Percentiles rank a stretch among this genome's conserved stretches.
These are phyloP conservation scores for Oryzias celebensis DNA, from an alignment of 2,113 vertebrate species.

Conservation along the genomic window DNA sequence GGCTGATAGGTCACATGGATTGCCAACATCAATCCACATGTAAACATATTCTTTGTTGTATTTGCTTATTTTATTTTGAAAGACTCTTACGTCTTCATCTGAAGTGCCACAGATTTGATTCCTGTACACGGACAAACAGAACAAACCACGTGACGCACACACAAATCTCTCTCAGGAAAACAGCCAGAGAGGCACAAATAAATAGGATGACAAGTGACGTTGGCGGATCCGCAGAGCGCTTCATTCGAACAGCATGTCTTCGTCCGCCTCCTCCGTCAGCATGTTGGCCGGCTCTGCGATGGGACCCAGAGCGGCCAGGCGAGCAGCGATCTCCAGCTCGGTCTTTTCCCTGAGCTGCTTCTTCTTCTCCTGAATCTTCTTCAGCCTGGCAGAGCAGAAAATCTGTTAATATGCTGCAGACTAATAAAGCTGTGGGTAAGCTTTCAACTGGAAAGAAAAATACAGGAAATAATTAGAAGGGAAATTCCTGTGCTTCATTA, in stretches of 20 bases:
- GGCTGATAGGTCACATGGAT: constrained; percentile 33
- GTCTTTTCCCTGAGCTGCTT: constrained; percentile 90
- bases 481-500: not conserved
- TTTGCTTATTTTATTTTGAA: not conserved
- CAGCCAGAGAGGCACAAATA: constrained; percentile 71
- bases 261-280: constrained; percentile 89
- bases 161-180: constrained; percentile 43
- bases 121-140: constrained; percentile 39
- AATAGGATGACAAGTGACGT: constrained; percentile 58
- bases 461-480: not conserved
- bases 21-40: constrained; percentile 28
- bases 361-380: constrained; percentile 99
- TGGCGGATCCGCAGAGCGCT: too few relatives aligned
- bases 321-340: constrained; percentile 82
- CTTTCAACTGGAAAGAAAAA: not conserved
- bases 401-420: not conserved
- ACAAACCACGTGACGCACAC: not conserved
- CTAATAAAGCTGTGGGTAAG: not conserved
- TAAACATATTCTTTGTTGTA: constrained; percentile 31
- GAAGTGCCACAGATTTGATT: constrained; percentile 10
- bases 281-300: constrained; percentile 88
- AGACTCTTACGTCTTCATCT: not conserved
- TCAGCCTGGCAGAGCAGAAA: constrained; percentile 79
- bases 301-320: constrained; percentile 75
- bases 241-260: constrained; percentile 95